Percentiles rank a stretch among this genome's conserved stretches.
phyloP scores from a whole-genome alignment of 2,888 invertebrate genomes.

The Dexiosoma caninum region DNA sequence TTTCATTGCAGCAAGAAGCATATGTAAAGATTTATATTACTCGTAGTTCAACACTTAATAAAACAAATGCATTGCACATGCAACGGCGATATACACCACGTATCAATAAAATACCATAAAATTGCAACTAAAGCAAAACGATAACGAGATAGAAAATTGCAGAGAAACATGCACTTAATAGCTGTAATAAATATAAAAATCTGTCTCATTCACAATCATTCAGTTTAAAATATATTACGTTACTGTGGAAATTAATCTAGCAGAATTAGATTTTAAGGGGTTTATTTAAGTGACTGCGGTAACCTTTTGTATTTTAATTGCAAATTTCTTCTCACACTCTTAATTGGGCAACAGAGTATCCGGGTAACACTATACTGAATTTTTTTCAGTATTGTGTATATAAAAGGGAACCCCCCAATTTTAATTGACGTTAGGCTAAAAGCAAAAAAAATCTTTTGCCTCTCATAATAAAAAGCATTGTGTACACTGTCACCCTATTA shows the following conservation, averaged over 20 bases:
- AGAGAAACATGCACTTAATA: constrained; percentile 35
- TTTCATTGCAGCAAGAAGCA: neutral
- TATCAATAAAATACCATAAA: neutral
- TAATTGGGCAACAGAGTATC: no score
- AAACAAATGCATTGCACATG: neutral
- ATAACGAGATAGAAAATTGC: neutral
- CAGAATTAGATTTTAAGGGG: no score
- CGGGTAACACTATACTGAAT: no score
- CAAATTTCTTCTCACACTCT: no score
- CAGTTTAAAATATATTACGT: constrained; percentile 22
- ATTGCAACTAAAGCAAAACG: neutral
- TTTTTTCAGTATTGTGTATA: no score
- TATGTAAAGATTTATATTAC: neutral
- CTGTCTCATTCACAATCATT: constrained; percentile 21
- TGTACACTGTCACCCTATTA: no score
- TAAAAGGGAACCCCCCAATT: no score
- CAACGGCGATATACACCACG: neutral
- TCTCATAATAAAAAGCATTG: no score
- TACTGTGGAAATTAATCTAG: neutral
- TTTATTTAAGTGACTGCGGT: no score
- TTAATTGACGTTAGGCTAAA: no score
- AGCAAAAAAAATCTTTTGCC: no score
- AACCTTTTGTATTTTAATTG: no score
- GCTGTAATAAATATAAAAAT: constrained; percentile 52
- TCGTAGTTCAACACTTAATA: neutral